Evolutionary conservation across 1,140 invertebrate species (phyloP).

Genomic region (Macrocentrus cingulum): DNA sequence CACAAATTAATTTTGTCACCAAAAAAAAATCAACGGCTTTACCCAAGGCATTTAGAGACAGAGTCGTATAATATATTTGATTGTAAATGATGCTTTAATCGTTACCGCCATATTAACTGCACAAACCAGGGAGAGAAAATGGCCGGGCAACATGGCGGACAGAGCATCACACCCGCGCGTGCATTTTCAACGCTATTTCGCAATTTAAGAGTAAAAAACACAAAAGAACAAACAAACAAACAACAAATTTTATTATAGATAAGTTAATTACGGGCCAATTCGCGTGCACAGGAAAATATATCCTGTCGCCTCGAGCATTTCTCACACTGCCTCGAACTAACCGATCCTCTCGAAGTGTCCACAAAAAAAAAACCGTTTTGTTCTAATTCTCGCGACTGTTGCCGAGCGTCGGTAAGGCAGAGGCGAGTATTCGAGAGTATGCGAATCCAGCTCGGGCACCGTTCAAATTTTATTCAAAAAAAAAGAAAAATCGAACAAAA

Average conservation of each 20-base stretch:
- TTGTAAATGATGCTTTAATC: too few relatives aligned
- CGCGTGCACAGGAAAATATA: constrained; percentile 8
- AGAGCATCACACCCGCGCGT: too few relatives aligned
- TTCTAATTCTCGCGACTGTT: not conserved
- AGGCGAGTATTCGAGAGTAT: not conserved
- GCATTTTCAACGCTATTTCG: not conserved
- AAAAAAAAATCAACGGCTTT: too few relatives aligned
- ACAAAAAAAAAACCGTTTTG: not conserved
- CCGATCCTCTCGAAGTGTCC: constrained; percentile 4
- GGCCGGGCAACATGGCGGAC: too few relatives aligned
- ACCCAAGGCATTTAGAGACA: too few relatives aligned
- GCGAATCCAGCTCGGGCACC: constrained; percentile 10
- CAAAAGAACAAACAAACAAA: not conserved
- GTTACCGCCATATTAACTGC: too few relatives aligned
- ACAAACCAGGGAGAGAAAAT: too few relatives aligned
- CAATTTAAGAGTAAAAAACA: constrained; percentile 1
- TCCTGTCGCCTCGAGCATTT: constrained; percentile 20
- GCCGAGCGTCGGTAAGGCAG: not conserved
- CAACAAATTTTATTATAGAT: constrained; percentile 16
- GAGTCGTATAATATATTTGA: too few relatives aligned
- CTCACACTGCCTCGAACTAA: constrained; percentile 25
- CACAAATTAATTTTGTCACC: too few relatives aligned
- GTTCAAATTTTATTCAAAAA: constrained; percentile 17
- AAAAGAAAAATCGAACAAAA: constrained; percentile 2
- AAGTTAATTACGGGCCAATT: constrained; percentile 22